phyloP scores from a whole-genome alignment of 2,888 invertebrate species.

The Phymatocera aterrima region DNA sequence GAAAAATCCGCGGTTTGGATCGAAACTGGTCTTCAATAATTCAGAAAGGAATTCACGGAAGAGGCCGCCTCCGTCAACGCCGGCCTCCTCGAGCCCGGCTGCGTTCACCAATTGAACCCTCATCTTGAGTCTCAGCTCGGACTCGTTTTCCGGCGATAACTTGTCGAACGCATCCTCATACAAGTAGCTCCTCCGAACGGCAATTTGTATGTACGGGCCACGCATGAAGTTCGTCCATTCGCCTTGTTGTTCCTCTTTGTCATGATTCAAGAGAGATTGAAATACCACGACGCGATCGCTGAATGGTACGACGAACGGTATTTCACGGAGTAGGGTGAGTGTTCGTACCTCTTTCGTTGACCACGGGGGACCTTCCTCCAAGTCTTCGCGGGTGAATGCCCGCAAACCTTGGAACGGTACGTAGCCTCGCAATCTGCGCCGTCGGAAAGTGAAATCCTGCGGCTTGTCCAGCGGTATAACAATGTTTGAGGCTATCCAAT shows the following conservation, averaged over 20 bases:
- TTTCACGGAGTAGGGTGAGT: conserved; percentile 90
- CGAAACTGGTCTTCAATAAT: conserved; percentile 95
- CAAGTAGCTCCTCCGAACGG: conserved; percentile 92
- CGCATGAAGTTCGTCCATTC: conserved; percentile 85
- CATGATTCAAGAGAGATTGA: conserved; percentile 81
- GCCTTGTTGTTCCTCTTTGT: conserved; percentile 85
- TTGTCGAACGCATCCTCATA: conserved; percentile 99
- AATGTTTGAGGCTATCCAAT: conserved; percentile 80
- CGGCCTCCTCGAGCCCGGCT: conserved; percentile 95
- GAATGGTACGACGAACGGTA: conserved; percentile 97
- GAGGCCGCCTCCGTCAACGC: conserved; percentile 98
- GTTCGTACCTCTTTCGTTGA: conserved; percentile 93
- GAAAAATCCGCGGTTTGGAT: conserved; percentile 97
- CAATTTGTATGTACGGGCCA: conserved; percentile 86
- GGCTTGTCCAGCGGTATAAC: conserved; percentile 77
- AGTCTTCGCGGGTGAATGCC: conserved; percentile 78
- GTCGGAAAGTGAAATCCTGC: conserved; percentile 76
- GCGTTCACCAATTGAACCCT: conserved; percentile 93
- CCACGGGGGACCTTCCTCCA: conserved; percentile 88
- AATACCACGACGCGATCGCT: conserved; percentile 91
- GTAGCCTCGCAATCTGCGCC: conserved; percentile 73
- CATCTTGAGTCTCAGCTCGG: conserved; percentile 90
- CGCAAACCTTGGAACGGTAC: conserved; percentile 78
- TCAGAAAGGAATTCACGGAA: conserved; percentile 97
- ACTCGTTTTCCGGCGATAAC: conserved; percentile 92